These are phyloP conservation scores for Ficedula albicollis DNA, from an alignment of 2,797 vertebrate species.

Conservation along the genomic window DNA sequence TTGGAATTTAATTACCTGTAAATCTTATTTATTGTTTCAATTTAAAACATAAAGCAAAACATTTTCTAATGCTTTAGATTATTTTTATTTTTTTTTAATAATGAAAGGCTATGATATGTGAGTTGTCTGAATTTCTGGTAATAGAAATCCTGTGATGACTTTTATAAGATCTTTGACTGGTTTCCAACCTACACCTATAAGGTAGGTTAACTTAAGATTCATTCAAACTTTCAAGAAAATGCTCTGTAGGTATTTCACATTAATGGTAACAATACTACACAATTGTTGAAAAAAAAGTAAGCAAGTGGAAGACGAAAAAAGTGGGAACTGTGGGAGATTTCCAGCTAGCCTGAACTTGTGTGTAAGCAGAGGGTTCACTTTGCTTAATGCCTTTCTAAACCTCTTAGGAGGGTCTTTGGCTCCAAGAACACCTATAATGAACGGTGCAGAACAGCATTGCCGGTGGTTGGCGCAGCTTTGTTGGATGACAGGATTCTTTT, in stretches of 20 bases:
- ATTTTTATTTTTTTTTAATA: neutral
- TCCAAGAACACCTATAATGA: neutral
- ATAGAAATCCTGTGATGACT: neutral
- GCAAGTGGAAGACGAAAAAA: neutral
- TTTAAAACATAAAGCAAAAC: neutral
- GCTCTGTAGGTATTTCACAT: neutral
- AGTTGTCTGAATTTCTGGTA: neutral
- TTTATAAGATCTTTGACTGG: neutral
- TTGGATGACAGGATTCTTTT: neutral
- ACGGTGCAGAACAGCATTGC: rapidly evolving
- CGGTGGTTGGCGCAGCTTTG: neutral
- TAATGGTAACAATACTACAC: neutral
- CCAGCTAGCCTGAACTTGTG: neutral
- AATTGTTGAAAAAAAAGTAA: neutral
- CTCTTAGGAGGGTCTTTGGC: neutral
- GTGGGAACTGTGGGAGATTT: neutral
- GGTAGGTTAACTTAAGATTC: neutral
- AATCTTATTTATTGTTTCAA: neutral
- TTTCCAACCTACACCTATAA: neutral
- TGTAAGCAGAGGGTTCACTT: neutral
- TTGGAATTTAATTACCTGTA: conserved; percentile 24
- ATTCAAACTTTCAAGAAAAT: neutral
- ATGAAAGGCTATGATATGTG: neutral
- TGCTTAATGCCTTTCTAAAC: neutral
- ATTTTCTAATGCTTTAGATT: neutral